A percentile compares a stretch with the other conserved stretches of the same genome.
These are phyloP conservation scores for Nyctibius bracteatus DNA, from an alignment of 2,113 vertebrate genomes.

Conservation along the genomic window DNA sequence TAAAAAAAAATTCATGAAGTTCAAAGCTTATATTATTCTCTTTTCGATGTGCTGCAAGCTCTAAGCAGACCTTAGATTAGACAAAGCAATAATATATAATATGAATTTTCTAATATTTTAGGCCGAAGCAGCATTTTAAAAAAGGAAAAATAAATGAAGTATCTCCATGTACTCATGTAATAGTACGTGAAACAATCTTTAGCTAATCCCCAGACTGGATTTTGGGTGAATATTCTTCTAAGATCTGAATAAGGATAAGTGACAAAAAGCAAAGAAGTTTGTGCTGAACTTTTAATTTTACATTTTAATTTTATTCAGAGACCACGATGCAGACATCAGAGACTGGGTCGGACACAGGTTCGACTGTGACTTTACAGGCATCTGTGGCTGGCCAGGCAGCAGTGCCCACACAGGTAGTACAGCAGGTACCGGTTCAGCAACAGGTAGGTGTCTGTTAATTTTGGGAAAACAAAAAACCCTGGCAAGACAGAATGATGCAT, in stretches of 20 bases:
- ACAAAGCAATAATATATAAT: not conserved
- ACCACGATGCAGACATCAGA: slow-evolving; percentile 82
- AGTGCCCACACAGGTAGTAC: slow-evolving; percentile 78
- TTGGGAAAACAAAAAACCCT: not conserved
- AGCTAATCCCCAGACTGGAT: not conserved
- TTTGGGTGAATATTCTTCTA: not conserved
- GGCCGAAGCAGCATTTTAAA: not conserved
- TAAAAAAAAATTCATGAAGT: not conserved
- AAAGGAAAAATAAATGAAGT: not conserved
- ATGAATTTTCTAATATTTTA: not conserved
- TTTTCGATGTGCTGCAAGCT: not conserved
- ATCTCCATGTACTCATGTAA: not conserved
- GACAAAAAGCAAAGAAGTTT: not conserved
- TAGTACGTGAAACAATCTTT: not conserved
- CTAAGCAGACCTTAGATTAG: slow-evolving; percentile 2
- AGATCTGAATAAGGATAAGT: not conserved
- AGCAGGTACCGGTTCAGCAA: slow-evolving; percentile 78
- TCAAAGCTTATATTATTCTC: not conserved
- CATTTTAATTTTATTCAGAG: slow-evolving; percentile 69
- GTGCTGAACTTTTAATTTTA: slow-evolving; percentile 14
- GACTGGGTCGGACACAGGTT: slow-evolving; percentile 77
- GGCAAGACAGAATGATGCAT: not conserved
- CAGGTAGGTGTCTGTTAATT: slow-evolving; percentile 68
- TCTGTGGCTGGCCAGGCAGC: slow-evolving; percentile 79
- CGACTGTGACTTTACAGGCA: slow-evolving; percentile 79